Evolutionary conservation across 2,113 vertebrate genomes (phyloP), one percentile per base, ranked within the genome.

Genomic region (Struthidea cinerea): DNA sequence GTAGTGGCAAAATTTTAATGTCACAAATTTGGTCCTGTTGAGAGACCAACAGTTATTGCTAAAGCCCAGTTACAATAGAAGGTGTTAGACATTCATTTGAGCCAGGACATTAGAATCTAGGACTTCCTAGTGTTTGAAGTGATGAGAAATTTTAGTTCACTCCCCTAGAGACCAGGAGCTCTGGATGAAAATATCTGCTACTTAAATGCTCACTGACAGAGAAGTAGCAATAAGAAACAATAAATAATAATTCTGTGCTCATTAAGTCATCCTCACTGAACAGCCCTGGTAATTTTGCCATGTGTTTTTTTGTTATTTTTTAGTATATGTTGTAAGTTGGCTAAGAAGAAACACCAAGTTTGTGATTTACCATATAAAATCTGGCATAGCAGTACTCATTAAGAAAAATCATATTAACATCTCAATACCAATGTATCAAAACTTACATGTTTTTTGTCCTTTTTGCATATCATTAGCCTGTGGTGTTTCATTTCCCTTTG

Each of bases 401-500:
- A 91, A 61, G 56, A 91, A 86, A 93, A 97, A 97, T 78, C 70
- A 37, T 93, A 98, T 98, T 98, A 98, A 96, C 98, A 98, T 98
- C 87, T 98, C 96, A 98, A 98, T 97, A 93, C 89, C 59, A 90
- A 82, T 94, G 67, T 94, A 94, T 85, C 92, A 97, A 98, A 96
- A 97, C 95, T 96, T 92, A 97, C 95, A 96, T 94, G 95, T 92
- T 97, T 96, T 97, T 97, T 95, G 87, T 97, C 92, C 90, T 84
- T 92, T 98, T 92, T 97, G 89, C 83, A 97, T 96, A 84, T 88
- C 68, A 90, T 96, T 96, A 93, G 61, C 63, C 78, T 87, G 68
- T 87, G 81, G 59, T 60, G 59, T 35, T 96, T 85, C 37, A 84
- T 91, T 96, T 97, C 56, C 83, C 74, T 95, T 96, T 94, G 73